Evolutionary conservation across 1,140 invertebrate genomes (phyloP), one percentile per base, ranked within the genome.

Genomic region (Drosophila micromelanica): DNA sequence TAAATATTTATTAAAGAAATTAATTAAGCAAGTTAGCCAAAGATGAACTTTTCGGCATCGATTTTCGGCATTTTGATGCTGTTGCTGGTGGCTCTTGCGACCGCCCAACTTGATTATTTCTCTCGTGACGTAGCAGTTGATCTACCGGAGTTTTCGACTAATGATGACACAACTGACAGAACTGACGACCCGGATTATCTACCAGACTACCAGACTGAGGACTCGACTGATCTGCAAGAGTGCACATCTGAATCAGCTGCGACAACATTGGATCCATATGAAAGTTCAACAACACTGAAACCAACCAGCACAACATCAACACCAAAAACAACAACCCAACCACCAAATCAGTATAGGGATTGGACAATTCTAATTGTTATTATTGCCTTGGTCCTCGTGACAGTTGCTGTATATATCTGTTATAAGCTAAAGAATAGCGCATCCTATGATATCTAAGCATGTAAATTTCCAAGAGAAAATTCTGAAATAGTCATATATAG

Each of bases 361-460:
- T 65, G 30, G 51, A 32, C 38, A 4, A 9, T 35, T 1, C 1
- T 45, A 13, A 46, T 48, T 17, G n/a, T 65, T 9, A 1, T 55
- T 46, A 4, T 35, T 48, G 15, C 6, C 5, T 30, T 48, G 11
- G 1, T 55, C 3, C 5, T 35, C 11, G 17, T 37, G n/a, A 12
- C 9, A 8, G 9, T 27, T 15, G 13, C 11, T n/a, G 8, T 7
- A 2, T 55, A 12, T 12, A 15, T 65, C 3, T 38, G 55, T 48
- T 48, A 56, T 5, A 48, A 38, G 17, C 1, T 56, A 9, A 48
- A 9, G 17, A 46, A 56, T 15, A 12, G 32, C 3, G 13, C 17
- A 5, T 23, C 30, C 9, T 65, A 65, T 7, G 17, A 65, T 23
- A 12, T 65, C 3, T 55, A 55, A 37, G 4, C 6, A 35, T 15